Conservation (phyloP, 2,113 vertebrate species). For the Plestiodon gilberti region DNA sequence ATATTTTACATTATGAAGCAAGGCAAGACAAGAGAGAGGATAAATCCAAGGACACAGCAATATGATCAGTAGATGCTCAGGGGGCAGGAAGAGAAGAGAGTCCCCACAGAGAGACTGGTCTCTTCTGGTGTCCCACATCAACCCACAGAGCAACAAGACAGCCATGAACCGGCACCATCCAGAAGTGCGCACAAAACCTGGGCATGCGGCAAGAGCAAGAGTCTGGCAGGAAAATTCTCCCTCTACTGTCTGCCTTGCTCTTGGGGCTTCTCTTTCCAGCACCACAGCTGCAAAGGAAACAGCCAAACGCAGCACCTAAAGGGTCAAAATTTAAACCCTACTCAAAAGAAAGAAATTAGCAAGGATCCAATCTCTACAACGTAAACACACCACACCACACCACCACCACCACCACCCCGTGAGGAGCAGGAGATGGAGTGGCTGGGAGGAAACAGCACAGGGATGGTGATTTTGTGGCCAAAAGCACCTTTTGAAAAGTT, state of each 20-base stretch:
- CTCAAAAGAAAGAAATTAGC: slow-evolving; percentile 63
- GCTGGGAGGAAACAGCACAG: background rate
- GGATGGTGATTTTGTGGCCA: slow-evolving; percentile 20
- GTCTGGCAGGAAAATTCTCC: slow-evolving; percentile 61
- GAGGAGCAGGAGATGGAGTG: slow-evolving; percentile 18
- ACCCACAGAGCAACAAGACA: background rate
- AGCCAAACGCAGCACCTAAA: slow-evolving; percentile 69
- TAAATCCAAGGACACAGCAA: background rate
- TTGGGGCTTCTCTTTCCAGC: slow-evolving; percentile 69
- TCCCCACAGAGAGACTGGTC: background rate
- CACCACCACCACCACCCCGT: slow-evolving; percentile 46
- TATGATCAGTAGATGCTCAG: background rate
- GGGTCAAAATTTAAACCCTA: slow-evolving; percentile 62
- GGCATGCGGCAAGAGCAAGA: background rate
- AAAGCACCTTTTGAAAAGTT: slow-evolving; percentile 61
- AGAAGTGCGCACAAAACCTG: background rate
- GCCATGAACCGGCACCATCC: too few species aligned
- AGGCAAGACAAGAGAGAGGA: too few species aligned
- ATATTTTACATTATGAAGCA: too few species aligned
- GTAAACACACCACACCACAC: background rate
- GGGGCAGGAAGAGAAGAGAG: background rate
- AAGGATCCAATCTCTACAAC: background rate
- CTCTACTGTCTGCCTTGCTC: slow-evolving; percentile 69
- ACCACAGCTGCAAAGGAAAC: slow-evolving; percentile 73
- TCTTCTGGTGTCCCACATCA: background rate